Base-by-base conservation (phyloP, 2,888 invertebrate genomes). In the Ganaspis brasiliensis region DNA sequence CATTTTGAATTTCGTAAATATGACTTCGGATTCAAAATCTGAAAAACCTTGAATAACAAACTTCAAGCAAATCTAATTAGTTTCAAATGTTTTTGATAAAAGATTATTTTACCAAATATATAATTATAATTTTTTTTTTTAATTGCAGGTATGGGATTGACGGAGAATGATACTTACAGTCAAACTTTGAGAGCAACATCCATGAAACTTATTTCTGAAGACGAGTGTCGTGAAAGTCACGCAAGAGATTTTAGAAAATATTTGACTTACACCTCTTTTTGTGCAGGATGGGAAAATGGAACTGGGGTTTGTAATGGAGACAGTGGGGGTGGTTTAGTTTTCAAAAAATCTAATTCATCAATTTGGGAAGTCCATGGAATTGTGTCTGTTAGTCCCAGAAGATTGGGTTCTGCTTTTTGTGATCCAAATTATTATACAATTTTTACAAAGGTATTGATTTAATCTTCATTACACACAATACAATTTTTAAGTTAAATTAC, bases 231-330 rank as follows among this genome's bases (percentile, higher is more conserved):
- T 2, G 81, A 89, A 0, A 92, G 92, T 72, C 92, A 93, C 63
- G 91, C 91, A 0, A 86, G 88, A 2, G 91, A 94, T 45, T 94
- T 95, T 85, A 86, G 88, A 16, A 92, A 92, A 76, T 92, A 94
- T 72, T 85, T 95, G 14, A 93, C 94, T 73, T 93, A 93, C 81
- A 94, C 94, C 72, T 93, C 94, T 1, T 94, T 95, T 84, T 95
- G 95, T 85, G 95, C 94, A 73, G 94, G 94, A 70, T 94, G 93
- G 90, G 92, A 92, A 61, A 94, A 94, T 76, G 92, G 92, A 14
- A 92, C 92, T 9, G 93, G 93, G 55, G 94, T 94, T 24, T 93
- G 94, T 57, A 94, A 94, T 85, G 94, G 95, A 0, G 94, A 94
- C 84, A 94, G 94, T 79, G 94, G 94, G 0, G 94, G 94, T 16